Base-by-base conservation (phyloP, 1,140 invertebrate species). In the Anthonomus grandis region DNA sequence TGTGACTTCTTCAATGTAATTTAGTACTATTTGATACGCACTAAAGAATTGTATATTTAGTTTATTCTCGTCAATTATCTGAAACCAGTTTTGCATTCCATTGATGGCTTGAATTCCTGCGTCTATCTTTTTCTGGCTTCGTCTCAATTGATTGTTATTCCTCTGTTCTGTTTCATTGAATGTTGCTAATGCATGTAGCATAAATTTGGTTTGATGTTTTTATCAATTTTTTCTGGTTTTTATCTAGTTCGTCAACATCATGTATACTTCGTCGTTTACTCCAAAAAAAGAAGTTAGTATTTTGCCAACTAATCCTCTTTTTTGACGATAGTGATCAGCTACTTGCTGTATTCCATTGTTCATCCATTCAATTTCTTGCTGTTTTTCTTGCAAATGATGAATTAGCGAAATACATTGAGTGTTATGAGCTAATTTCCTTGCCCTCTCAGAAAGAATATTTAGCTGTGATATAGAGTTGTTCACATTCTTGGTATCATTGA, bases 231-330 rank as follows among this genome's bases (percentile, higher is more conserved):
- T 13, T 24, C 34, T 54, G 51, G 27, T 45, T 55, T 37, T 47
- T 46, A n/a, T 55, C 31, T 4, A 55, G 34, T 5, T 13, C 42
- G 1, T 46, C 41, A 12, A 55, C 47, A 36, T 23, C 13, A 22
- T 6, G 31, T 55, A 55, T 8, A 55, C 53, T 48, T 54, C 51
- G 12, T 54, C 51, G 21, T 54, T 54, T 12, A 54, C 51, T 19
- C 51, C 51, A 21, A 54, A 54, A 2, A 54, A 3, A 13, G 38
- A 45, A 6, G 38, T 44, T n/a, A n/a, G n/a, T n/a, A n/a, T 3
- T 37, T 34, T 23, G 10, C 53, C 53, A n/a, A 36, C 19, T 34
- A 55, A 5, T 37, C 41, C 53, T 46, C 51, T 22, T 54, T 45
- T 54, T n/a, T 4, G 9, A 8, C 36, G 12, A 25, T n/a, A 17